These are phyloP conservation scores for Euphydryas editha DNA, from an alignment of 2,888 invertebrate species.

Conservation along the genomic window DNA sequence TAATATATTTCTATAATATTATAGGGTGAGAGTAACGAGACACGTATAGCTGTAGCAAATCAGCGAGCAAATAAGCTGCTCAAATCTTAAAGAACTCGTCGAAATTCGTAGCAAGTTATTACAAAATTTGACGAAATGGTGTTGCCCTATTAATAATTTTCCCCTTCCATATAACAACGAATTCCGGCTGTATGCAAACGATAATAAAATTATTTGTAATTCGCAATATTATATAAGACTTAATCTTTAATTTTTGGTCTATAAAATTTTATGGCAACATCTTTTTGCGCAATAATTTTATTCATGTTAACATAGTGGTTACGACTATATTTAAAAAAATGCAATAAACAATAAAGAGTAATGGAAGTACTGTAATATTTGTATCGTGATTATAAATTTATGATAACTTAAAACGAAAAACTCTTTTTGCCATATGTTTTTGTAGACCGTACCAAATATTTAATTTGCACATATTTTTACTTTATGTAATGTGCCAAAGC, in stretches of 20 bases:
- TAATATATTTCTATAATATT: slow-evolving; percentile 41
- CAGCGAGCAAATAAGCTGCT: slow-evolving; percentile 95
- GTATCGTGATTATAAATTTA: not conserved
- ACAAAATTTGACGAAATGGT: slow-evolving; percentile 21
- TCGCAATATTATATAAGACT: not conserved
- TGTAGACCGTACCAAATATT: slow-evolving; percentile 1
- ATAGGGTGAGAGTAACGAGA: slow-evolving; percentile 93
- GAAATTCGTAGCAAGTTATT: slow-evolving; percentile 2
- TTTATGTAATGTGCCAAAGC: slow-evolving; percentile 47
- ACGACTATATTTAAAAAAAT: not conserved
- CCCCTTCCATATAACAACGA: slow-evolving; percentile 23
- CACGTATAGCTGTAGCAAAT: slow-evolving; percentile 95
- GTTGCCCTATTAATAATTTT: slow-evolving; percentile 21
- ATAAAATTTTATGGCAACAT: slow-evolving; percentile 27
- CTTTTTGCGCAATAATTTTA: slow-evolving; percentile 33
- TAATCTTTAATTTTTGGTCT: not conserved
- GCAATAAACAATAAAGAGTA: slow-evolving; percentile 3
- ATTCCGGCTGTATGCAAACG: slow-evolving; percentile 13
- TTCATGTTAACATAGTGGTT: slow-evolving; percentile 10
- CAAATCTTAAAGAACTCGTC: slow-evolving; percentile 82
- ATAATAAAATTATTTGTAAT: slow-evolving; percentile 6
- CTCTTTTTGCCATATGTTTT: slow-evolving; percentile 2
- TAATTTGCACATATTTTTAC: slow-evolving; percentile 36
- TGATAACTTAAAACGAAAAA: not conserved
- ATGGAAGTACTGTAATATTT: not conserved